These are phyloP conservation scores for Nanorana parkeri DNA, from an alignment of 2,113 vertebrate species.

Conservation along the genomic window DNA sequence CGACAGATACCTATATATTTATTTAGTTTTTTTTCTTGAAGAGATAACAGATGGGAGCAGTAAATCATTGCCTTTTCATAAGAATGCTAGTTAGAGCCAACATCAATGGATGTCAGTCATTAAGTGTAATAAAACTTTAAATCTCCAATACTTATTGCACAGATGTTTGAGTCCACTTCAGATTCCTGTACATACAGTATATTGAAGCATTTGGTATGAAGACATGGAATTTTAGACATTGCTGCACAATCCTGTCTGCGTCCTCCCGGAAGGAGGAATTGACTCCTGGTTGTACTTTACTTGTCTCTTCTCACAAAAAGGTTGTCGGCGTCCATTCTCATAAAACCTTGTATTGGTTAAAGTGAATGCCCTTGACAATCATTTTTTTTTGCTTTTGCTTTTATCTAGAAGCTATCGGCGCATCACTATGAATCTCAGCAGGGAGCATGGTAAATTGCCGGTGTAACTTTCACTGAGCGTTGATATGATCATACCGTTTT, in stretches of 20 bases:
- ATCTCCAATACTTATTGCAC: constrained; percentile 14
- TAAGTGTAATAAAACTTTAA: constrained; percentile 44
- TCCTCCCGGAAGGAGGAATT: background rate
- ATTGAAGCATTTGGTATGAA: background rate
- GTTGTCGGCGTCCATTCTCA: background rate
- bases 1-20: background rate
- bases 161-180: constrained; percentile 19
- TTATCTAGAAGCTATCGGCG: constrained; percentile 13
- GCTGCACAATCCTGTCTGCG: background rate
- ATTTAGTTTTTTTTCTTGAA: background rate
- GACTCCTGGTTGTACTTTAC: background rate
- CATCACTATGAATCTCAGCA: constrained; percentile 19
- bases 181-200: constrained; percentile 24
- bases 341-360: background rate
- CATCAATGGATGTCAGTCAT: constrained; percentile 42
- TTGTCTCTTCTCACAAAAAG: background rate
- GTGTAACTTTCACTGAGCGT: constrained; percentile 21
- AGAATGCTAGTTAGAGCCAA: constrained; percentile 10
- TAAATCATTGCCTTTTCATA: constrained; percentile 47
- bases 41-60: background rate
- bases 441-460: constrained; percentile 22
- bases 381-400: background rate
- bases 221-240: background rate
- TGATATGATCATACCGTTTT: background rate
- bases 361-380: constrained; percentile 25